These are phyloP conservation scores for Gryllus longicercus DNA, from an alignment of 2,888 invertebrate species.

Conservation along the genomic window DNA sequence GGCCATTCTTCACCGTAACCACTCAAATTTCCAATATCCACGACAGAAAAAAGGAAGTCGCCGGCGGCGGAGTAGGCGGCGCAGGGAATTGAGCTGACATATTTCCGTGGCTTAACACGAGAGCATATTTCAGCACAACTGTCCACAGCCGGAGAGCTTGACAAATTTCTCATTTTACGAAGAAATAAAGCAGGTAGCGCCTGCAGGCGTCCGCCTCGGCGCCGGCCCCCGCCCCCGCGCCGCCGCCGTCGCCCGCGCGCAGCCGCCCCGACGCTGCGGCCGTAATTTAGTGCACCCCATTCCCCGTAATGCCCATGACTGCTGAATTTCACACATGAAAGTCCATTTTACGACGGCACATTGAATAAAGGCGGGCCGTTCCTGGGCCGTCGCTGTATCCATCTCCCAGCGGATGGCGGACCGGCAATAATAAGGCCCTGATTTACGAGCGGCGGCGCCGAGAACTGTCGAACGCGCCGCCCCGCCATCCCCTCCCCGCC, in stretches of 20 bases:
- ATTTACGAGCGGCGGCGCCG: constrained; percentile 41
- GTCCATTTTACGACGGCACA: constrained; percentile 43
- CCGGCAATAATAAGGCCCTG: constrained; percentile 43
- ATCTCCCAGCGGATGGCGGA: constrained; percentile 40
- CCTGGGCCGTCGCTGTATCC: constrained; percentile 41
- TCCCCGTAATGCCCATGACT: constrained; percentile 43
- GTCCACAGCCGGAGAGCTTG: constrained; percentile 35
- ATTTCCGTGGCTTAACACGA: constrained; percentile 36
- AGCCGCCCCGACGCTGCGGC: constrained; percentile 27
- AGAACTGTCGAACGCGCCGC: constrained; percentile 34
- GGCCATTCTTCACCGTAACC: constrained; percentile 26
- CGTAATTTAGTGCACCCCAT: constrained; percentile 42
- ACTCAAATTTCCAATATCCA: constrained; percentile 36
- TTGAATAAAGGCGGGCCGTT: constrained; percentile 42
- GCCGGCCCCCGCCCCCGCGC: constrained; percentile 25
- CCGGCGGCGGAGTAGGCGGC: not conserved
- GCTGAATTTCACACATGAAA: constrained; percentile 43
- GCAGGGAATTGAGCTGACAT: constrained; percentile 33
- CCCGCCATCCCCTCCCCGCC: not conserved
- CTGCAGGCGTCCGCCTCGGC: constrained; percentile 26
- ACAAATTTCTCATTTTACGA: constrained; percentile 39
- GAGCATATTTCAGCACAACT: constrained; percentile 37
- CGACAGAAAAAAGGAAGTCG: constrained; percentile 31
- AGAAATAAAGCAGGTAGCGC: constrained; percentile 36
- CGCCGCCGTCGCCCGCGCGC: constrained; percentile 17